Evolutionary conservation across 2,113 vertebrate species (phyloP).

Genomic region (Pelmatolapia mariae): DNA sequence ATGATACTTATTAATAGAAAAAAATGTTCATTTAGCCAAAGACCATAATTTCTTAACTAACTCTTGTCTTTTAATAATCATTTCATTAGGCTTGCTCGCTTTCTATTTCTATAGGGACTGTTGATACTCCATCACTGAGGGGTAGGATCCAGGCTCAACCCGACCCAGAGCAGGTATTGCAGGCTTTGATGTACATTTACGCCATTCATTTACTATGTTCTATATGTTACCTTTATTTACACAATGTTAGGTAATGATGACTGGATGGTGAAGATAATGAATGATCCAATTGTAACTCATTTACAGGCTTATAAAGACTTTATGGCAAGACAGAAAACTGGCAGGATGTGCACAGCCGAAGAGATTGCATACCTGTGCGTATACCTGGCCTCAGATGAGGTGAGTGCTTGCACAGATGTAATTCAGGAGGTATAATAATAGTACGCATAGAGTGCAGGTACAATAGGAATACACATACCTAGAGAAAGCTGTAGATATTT

Average conservation of each 20-base stretch:
- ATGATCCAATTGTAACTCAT: neutral
- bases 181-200: neutral
- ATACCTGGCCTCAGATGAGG: slow-evolving; percentile 94
- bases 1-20: neutral
- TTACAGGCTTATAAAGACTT: slow-evolving; percentile 86
- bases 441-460: neutral
- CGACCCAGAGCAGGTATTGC: slow-evolving; percentile 83
- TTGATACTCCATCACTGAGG: slow-evolving; percentile 88
- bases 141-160: slow-evolving; percentile 83
- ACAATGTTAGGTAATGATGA: neutral
- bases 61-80: neutral
- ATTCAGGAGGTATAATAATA: neutral
- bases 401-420: slow-evolving; percentile 41
- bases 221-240: neutral
- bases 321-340: slow-evolving; percentile 87
- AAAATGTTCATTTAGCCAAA: neutral
- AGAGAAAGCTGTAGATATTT: neutral
- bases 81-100: neutral
- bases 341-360: slow-evolving; percentile 86
- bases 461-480: neutral
- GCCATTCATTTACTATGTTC: neutral
- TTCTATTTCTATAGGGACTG: slow-evolving; percentile 74
- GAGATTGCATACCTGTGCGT: slow-evolving; percentile 90
- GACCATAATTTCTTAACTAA: neutral
- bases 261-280: neutral